These are phyloP conservation scores for rat (Rattus norvegicus) DNA, from an alignment of 2,113 vertebrate genomes.

Conservation along the genomic window GRCr8 NC_086021.1:136025001-136025500, in stretches of 20 bases:
- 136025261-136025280: not conserved
- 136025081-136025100: not conserved
- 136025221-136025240: not conserved
- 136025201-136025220: not conserved
- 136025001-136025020: not conserved
- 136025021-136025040: accelerated
- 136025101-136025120: not conserved
- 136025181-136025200: not conserved
- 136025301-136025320: not conserved
- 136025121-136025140: not conserved
- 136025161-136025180: not conserved
- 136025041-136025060: not conserved
- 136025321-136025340: not conserved
- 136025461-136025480: not conserved
- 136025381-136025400: not conserved
- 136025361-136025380: not conserved
- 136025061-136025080: not conserved
- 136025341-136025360: not conserved
- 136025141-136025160: not conserved
- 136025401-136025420: not conserved
- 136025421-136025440: not conserved
- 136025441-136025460: not conserved
- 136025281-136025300: not conserved
- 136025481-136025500: not conserved
- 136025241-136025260: not conserved